Evolutionary conservation across 1,140 invertebrate genomes (phyloP), one percentile per base, ranked within the genome.

Genomic region (Conopomorpha cramerella): DNA sequence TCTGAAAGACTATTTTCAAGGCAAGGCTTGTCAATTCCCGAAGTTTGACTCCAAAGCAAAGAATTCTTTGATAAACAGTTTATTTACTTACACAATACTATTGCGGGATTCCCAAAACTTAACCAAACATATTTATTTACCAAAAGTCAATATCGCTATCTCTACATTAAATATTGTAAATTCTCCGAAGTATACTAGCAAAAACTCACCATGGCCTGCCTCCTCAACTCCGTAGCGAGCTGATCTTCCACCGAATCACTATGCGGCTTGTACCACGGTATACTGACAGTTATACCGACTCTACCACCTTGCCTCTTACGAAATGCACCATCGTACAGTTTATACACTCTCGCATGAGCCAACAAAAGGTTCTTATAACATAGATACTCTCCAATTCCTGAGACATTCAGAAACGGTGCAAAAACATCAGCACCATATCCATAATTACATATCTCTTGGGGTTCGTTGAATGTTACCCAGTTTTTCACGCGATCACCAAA

Each of bases 381-480:
- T 7, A 30, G 28, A 30, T 14, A 30, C 11, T n/a, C 28, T 7
- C 28, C 10, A 30, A n/a, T 11, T 7, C 28, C 28, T 7, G 10
- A 7, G 11, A 11, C 10, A 30, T 14, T 14, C 13, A 30, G 3
- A 7, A 30, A 4, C 11, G 10, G 13, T 11, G 28, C 13, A 30
- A 30, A 30, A 30, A 4, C 19, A 6, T 4, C 10, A 23, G 4
- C 19, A 23, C 19, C 19, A 10, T 23, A 23, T 6, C 19, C 19
- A 6, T 23, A 4, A 23, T 23, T 23, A 23, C 19, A 23, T 4
- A 23, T 23, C 19, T 23, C 19, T 23, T 10, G 19, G 4, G 83
- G 82, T 54, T 86, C 83, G 49, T 86, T 86, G 19, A 86, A 66
- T 0, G 85, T 86, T 2, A 79, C 78, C 81, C 84, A 86, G 14